phyloP scores from a whole-genome alignment of 1,140 invertebrate genomes.

The Halesus radiatus region DNA sequence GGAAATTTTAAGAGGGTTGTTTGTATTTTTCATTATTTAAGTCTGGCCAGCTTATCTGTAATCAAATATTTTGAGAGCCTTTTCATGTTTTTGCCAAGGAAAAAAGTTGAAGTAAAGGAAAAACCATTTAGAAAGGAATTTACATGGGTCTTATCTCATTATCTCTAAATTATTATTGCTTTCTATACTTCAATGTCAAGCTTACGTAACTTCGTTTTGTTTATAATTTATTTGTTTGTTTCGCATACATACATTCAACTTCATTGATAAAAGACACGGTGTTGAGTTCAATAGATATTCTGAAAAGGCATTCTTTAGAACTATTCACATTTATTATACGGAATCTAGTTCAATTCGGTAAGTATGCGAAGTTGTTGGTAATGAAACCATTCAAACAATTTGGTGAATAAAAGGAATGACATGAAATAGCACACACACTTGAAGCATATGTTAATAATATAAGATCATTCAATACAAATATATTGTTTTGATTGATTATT shows the following conservation, averaged over 20 bases:
- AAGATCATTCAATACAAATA: no score
- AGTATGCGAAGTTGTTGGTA: neutral
- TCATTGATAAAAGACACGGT: slow-evolving; percentile 18
- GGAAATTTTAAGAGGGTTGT: neutral
- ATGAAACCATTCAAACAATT: neutral
- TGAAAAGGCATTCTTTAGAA: slow-evolving; percentile 5
- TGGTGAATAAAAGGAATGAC: no score
- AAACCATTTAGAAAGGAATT: slow-evolving; percentile 10
- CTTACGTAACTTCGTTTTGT: slow-evolving; percentile 8
- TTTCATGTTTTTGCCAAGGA: slow-evolving; percentile 10
- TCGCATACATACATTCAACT: neutral
- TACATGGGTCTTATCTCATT: neutral
- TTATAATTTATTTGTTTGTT: neutral
- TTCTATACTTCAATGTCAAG: slow-evolving; percentile 7
- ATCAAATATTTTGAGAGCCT: slow-evolving; percentile 1
- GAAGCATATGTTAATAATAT: no score
- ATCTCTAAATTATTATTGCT: neutral
- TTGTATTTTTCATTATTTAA: neutral
- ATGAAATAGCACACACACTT: no score
- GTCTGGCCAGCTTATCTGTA: neutral
- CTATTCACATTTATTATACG: neutral
- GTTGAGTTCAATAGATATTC: slow-evolving; percentile 1
- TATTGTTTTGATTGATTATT: no score
- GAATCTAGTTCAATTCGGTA: neutral
- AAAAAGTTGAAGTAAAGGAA: neutral